A percentile compares a stretch with the other conserved stretches of the same genome.
phyloP scores from a whole-genome alignment of 2,797 vertebrate species.

The Etheostoma perlongum region DNA sequence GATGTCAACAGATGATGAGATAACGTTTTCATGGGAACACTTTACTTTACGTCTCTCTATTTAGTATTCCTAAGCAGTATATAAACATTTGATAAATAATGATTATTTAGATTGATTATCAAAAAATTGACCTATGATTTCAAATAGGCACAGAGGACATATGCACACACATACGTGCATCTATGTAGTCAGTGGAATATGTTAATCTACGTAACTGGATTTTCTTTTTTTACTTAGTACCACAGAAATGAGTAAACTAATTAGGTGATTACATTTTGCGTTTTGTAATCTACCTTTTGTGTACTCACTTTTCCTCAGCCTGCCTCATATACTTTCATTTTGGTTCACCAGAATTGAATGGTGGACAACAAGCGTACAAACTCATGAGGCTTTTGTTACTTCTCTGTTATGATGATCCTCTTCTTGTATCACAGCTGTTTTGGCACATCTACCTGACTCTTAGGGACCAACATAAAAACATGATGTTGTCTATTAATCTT shows the following conservation, averaged over 20 bases:
- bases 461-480: not conserved
- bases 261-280: no score
- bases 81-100: not conserved
- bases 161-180: not conserved
- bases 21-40: not conserved
- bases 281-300: no score
- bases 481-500: not conserved
- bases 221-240: no score
- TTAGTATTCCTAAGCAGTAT: not conserved
- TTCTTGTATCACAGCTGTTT: not conserved
- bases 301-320: not conserved
- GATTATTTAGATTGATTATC: no score
- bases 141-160: not conserved
- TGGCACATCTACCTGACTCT: not conserved
- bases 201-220: no score
- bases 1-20: slow-evolving; percentile 13
- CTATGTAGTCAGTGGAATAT: no score
- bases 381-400: not conserved
- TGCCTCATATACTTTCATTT: not conserved
- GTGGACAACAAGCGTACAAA: not conserved
- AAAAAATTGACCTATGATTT: not conserved
- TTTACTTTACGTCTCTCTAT: not conserved
- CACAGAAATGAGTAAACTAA: no score
- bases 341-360: not conserved
- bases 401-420: not conserved